These are phyloP conservation scores for Squalus acanthias DNA, from an alignment of 2,797 vertebrate genomes.

Conservation along the genomic window DNA sequence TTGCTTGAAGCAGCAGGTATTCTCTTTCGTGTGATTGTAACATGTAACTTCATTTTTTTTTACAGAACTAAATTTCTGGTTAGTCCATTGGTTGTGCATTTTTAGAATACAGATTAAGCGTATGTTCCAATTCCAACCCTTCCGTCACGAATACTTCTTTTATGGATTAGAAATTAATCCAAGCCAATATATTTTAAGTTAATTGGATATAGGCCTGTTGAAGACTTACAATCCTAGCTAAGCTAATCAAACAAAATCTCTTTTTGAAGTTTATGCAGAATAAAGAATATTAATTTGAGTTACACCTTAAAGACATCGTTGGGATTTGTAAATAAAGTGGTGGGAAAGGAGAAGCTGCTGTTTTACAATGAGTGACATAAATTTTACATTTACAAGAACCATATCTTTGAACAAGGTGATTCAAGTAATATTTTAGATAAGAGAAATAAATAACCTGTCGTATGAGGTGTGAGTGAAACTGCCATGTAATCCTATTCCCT, in stretches of 20 bases:
- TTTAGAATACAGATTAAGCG: neutral
- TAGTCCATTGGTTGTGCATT: neutral
- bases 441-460: neutral
- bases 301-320: neutral
- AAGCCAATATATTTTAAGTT: neutral
- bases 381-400: neutral
- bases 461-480: neutral
- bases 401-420: neutral
- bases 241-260: neutral
- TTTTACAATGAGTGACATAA: neutral
- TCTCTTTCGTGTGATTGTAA: constrained; percentile 39
- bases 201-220: neutral
- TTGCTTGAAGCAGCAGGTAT: constrained; percentile 95
- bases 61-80: neutral
- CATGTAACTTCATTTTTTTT: neutral
- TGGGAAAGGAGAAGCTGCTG: neutral
- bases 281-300: neutral
- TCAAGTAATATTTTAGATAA: neutral
- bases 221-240: neutral
- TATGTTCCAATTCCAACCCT: constrained; percentile 24
- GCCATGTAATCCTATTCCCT: no score
- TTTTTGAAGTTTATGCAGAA: neutral
- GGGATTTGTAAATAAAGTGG: neutral
- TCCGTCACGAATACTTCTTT: neutral
- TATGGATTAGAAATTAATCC: neutral